Percentiles rank a stretch among this genome's conserved stretches.
Evolutionary conservation across 2,888 invertebrate genomes (phyloP).

Genomic region (Perdita meconis): DNA sequence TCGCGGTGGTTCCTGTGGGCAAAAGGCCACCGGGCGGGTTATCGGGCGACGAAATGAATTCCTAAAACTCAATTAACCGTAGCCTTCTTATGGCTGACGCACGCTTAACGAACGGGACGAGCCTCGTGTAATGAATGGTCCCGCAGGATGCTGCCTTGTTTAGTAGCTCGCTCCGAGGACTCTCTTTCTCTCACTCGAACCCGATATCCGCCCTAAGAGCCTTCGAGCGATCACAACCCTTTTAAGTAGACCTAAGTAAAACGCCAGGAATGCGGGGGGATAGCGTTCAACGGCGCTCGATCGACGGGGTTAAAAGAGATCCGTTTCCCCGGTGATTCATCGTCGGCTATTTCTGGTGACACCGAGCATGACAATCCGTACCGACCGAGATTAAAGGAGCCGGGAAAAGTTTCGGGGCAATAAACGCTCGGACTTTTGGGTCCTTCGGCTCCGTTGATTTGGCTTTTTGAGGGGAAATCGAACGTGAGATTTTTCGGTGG

Average conservation of each 20-base stretch:
- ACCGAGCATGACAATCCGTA: constrained; percentile 36
- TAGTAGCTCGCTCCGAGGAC: constrained; percentile 41
- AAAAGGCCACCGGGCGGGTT: constrained; percentile 65
- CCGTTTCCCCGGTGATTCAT: constrained; percentile 72
- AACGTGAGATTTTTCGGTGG: no score
- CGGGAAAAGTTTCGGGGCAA: constrained; percentile 18
- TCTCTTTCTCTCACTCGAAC: constrained; percentile 60
- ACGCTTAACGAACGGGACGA: constrained; percentile 62
- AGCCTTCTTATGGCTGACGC: constrained; percentile 60
- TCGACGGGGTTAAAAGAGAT: constrained; percentile 63
- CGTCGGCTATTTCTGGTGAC: constrained; percentile 55
- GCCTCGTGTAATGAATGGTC: constrained; percentile 70
- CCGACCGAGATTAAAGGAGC: constrained; percentile 30
- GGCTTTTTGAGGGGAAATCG: no score
- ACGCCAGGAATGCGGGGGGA: constrained; percentile 72
- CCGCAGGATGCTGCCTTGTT: constrained; percentile 57
- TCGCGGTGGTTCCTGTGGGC: not conserved
- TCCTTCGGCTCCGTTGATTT: not conserved
- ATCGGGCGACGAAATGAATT: constrained; percentile 78
- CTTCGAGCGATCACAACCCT: constrained; percentile 72
- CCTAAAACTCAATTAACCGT: constrained; percentile 79
- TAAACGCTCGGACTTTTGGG: constrained; percentile 14
- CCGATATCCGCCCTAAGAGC: constrained; percentile 73
- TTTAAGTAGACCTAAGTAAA: constrained; percentile 75
- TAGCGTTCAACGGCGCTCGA: constrained; percentile 61